Conservation (phyloP, 1,140 invertebrate species). For the Nixonia krombeini region DNA sequence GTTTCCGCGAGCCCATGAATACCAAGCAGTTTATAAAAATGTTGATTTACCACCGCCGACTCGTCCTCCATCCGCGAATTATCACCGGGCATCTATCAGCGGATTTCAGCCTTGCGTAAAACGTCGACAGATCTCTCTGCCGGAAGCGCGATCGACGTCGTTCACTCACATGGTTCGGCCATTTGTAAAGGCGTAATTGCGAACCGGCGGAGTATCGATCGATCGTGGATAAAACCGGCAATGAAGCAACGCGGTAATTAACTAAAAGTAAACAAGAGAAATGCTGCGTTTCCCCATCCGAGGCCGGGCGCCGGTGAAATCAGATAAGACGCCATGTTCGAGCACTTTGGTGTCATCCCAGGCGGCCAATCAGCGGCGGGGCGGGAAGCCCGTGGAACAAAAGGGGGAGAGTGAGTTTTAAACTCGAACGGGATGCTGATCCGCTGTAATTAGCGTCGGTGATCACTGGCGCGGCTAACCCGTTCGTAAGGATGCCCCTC, state of each 20-base stretch:
- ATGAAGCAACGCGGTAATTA: constrained; percentile 36
- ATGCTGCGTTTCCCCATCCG: constrained; percentile 36
- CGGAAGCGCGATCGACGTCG: too few relatives aligned
- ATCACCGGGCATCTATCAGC: too few relatives aligned
- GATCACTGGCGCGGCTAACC: constrained; percentile 66
- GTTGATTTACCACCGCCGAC: constrained; percentile 69
- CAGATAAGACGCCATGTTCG: constrained; percentile 70
- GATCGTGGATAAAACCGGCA: constrained; percentile 17
- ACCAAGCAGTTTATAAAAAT: constrained; percentile 71
- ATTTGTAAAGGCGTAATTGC: neutral
- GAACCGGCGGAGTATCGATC: neutral
- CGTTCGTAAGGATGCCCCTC: constrained; percentile 54
- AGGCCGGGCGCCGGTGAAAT: constrained; percentile 58
- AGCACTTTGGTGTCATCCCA: constrained; percentile 68
- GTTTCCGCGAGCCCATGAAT: constrained; percentile 64
- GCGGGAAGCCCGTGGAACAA: constrained; percentile 49
- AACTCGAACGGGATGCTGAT: constrained; percentile 64
- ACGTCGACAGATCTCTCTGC: too few relatives aligned
- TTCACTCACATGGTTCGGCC: too few relatives aligned
- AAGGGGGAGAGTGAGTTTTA: constrained; percentile 66
- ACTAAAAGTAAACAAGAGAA: constrained; percentile 42
- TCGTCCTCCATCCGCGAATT: too few relatives aligned
- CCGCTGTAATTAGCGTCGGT: constrained; percentile 69
- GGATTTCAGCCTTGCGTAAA: too few relatives aligned
- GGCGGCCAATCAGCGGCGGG: constrained; percentile 59